Base-by-base conservation (phyloP, 1,140 invertebrate species). In the Solenopsis fugax region DNA sequence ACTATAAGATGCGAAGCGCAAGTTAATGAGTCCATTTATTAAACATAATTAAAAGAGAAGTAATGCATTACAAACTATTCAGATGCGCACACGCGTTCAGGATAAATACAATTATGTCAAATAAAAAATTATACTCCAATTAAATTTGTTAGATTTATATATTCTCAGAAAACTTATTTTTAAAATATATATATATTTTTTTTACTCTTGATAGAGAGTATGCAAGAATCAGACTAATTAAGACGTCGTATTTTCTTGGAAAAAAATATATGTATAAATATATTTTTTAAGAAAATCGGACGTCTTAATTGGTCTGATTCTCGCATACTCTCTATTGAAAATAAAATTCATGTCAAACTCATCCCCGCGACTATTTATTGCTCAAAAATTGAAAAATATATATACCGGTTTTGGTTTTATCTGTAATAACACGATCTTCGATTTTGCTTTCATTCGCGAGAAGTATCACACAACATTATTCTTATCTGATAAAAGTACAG, bases 271-370 rank as follows among this genome's bases (percentile, higher is more conserved):
- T n/a, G n/a, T n/a, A n/a, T n/a, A n/a, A n/a, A n/a, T n/a, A n/a
- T n/a, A n/a, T 29, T 29, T 29, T 29, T 29, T 13, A 10, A 6
- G 5, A 60, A 37, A 65, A 5, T 29, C 21, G 21, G 4, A 45
- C 34, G 54, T 34, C 5, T 41, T 41, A 13, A 45, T 54, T 72
- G 12, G 18, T 13, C 18, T 73, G 6, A 82, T 82, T 82, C 18
- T 73, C 16, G n/a, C 10, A 6, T 45, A 56, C 5, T 56, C n/a
- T 37, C 48, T 4, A 73, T 50, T 9, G 24, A 84, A 4, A 48
- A 4, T 18, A 34, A 71, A 60, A 73, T 60, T 4, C 4, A 34
- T 67, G 12, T 62, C 41, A 48, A 73, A 84, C 37, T 34, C 16
- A 41, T 77, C n/a, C n/a, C n/a, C n/a, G n/a, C n/a, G n/a, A 29